Percentiles rank a stretch among this genome's conserved stretches.
Evolutionary conservation across 2,888 invertebrate species (phyloP).

Genomic region (Oegoconia quadripuncta): DNA sequence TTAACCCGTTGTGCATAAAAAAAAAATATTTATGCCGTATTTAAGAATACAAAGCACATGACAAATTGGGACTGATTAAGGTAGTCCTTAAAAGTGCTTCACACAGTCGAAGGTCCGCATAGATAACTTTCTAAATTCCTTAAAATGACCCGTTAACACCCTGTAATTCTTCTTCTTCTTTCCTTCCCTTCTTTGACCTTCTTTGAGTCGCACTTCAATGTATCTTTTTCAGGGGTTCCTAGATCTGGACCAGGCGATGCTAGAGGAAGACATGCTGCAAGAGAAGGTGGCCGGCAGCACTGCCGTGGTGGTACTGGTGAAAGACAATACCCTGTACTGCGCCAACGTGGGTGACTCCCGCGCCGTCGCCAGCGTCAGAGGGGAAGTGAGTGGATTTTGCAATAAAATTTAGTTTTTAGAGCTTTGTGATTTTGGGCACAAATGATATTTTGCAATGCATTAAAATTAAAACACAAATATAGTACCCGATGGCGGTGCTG

Average conservation of each 20-base stretch:
- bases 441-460: too few species aligned
- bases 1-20: too few species aligned
- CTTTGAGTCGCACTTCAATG: neutral
- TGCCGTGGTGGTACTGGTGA: slow-evolving; percentile 91
- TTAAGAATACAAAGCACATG: too few species aligned
- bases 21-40: too few species aligned
- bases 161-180: neutral
- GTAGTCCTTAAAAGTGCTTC: too few species aligned
- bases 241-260: slow-evolving; percentile 95
- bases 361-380: slow-evolving; percentile 93
- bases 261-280: slow-evolving; percentile 90
- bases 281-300: slow-evolving; percentile 97
- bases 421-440: too few species aligned
- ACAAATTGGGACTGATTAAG: too few species aligned
- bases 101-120: too few species aligned
- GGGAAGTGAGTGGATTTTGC: slow-evolving; percentile 74
- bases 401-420: neutral
- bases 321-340: slow-evolving; percentile 92
- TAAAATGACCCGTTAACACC: too few species aligned
- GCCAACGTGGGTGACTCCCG: slow-evolving; percentile 99
- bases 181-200: neutral
- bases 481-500: too few species aligned
- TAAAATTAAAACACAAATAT: too few species aligned
- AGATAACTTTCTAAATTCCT: too few species aligned
- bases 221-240: slow-evolving; percentile 89